phyloP scores from a whole-genome alignment of 2,888 invertebrate genomes.

The Lucinisca nassula region DNA sequence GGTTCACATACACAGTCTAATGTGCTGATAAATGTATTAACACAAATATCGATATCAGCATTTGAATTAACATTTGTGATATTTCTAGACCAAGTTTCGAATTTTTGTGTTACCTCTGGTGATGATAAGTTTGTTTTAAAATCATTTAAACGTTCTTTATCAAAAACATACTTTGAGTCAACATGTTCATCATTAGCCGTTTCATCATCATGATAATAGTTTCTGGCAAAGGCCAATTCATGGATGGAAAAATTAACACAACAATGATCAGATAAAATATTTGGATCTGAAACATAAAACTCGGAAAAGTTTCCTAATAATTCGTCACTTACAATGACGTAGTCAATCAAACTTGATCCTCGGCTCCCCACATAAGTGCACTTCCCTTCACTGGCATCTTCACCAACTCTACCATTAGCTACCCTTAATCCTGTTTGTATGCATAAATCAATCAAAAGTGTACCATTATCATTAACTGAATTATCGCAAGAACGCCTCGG shows the following conservation, averaged over 20 bases:
- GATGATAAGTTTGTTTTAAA: neutral
- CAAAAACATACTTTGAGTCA: neutral
- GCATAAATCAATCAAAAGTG: neutral
- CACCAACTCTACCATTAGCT: neutral
- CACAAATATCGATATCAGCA: neutral
- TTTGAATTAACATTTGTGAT: neutral
- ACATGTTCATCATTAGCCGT: neutral
- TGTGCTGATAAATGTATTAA: neutral
- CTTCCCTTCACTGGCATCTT: neutral
- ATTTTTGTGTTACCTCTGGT: neutral
- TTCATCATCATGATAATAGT: neutral
- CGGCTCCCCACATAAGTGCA: constrained; percentile 2
- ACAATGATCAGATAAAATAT: neutral
- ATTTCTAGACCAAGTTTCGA: neutral
- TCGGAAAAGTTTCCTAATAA: neutral
- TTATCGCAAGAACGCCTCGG: neutral
- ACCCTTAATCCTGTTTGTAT: neutral
- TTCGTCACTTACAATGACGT: neutral
- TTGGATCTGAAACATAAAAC: neutral
- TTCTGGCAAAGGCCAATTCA: neutral
- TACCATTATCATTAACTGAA: neutral
- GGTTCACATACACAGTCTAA: neutral
- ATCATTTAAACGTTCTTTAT: neutral
- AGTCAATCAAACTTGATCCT: neutral
- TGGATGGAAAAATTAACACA: neutral